Evolutionary conservation across 2,888 invertebrate species (phyloP).

Genomic region (Operophtera brumata): DNA sequence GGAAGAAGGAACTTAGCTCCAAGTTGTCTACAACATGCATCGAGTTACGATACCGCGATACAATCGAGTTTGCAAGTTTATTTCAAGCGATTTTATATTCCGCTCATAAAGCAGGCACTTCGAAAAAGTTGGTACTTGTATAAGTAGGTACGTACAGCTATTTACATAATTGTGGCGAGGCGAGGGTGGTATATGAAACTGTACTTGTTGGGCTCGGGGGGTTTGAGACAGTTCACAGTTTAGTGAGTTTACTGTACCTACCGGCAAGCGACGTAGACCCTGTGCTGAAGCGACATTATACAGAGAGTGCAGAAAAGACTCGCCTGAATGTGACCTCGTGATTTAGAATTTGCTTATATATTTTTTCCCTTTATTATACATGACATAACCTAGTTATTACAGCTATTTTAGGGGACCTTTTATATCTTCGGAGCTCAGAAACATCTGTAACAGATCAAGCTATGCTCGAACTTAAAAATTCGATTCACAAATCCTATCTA

Average conservation of each 20-base stretch:
- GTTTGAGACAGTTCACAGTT: neutral
- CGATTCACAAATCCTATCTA: no score
- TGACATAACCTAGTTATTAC: no score
- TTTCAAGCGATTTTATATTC: slow-evolving; percentile 24
- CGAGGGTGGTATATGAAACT: slow-evolving; percentile 17
- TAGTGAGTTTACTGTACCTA: neutral
- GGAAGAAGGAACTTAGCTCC: slow-evolving; percentile 1
- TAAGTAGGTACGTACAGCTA: slow-evolving; percentile 29
- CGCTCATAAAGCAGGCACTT: slow-evolving; percentile 15
- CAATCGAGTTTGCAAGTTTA: slow-evolving; percentile 25
- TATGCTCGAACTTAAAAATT: no score
- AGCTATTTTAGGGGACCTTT: no score
- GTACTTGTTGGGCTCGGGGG: slow-evolving; percentile 2
- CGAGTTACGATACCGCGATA: slow-evolving; percentile 6
- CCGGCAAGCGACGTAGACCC: no score
- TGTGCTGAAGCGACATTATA: no score
- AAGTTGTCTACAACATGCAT: neutral
- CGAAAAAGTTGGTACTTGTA: slow-evolving; percentile 8
- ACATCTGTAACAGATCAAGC: no score
- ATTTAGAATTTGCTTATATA: no score
- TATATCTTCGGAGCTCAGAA: no score
- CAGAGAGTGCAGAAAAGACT: no score
- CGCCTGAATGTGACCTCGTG: no score
- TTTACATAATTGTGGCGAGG: slow-evolving; percentile 44
- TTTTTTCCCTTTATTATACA: no score